These are phyloP conservation scores for Sebastes diaconus DNA, from an alignment of 2,797 vertebrate genomes.

Conservation along the genomic window DNA sequence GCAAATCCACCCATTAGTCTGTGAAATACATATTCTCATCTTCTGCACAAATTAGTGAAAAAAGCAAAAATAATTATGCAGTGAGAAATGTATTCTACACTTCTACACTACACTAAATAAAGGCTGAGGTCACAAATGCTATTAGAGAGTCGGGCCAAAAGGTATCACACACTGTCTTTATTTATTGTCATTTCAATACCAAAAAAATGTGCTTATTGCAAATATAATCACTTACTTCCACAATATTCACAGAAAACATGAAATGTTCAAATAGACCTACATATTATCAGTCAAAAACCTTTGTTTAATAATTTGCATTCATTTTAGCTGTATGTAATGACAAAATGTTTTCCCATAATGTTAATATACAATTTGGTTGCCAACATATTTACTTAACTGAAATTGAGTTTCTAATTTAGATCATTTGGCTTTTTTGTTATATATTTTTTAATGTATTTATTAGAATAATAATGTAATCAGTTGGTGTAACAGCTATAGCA, in stretches of 20 bases:
- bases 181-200: neutral
- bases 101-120: neutral
- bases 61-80: neutral
- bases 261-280: neutral
- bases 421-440: neutral
- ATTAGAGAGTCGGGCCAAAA: neutral
- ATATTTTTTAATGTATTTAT: neutral
- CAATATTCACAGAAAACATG: neutral
- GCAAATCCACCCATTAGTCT: neutral
- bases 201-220: neutral
- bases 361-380: neutral
- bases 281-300: neutral
- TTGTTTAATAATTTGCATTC: neutral
- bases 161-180: neutral
- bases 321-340: neutral
- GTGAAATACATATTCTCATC: neutral
- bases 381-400: neutral
- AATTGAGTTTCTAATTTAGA: neutral
- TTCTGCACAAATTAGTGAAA: neutral
- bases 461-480: conserved; percentile 1
- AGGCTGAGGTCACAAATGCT: neutral
- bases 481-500: neutral
- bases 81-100: neutral
- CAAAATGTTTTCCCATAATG: neutral
- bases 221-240: neutral